Conservation (phyloP, 2,113 vertebrate species). For the Festucalex cinctus region DNA sequence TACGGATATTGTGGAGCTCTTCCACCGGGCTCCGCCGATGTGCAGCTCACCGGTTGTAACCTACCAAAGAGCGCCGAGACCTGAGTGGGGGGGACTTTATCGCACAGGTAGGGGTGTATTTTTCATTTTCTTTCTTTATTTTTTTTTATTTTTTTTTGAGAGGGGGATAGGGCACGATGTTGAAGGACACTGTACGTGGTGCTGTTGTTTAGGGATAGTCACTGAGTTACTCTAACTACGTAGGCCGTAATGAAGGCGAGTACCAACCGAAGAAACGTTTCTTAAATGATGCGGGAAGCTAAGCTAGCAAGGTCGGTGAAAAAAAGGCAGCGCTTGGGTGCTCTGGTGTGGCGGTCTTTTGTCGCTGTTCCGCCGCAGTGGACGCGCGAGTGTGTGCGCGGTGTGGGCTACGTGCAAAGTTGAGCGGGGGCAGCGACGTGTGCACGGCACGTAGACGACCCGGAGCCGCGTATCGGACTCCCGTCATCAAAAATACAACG, state of each 20-base stretch:
- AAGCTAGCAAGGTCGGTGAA: not conserved
- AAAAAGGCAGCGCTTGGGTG: constrained; percentile 18
- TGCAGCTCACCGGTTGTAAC: constrained; percentile 55
- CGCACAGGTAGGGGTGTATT: constrained; percentile 47
- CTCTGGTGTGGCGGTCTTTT: constrained; percentile 28
- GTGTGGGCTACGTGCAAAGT: constrained; percentile 70
- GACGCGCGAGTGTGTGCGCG: constrained; percentile 30
- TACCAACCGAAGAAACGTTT: not conserved
- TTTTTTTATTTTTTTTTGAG: not conserved
- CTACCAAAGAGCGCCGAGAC: constrained; percentile 46
- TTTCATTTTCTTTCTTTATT: not conserved
- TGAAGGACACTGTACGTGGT: not conserved
- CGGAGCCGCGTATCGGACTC: constrained; percentile 64
- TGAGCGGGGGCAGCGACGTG: constrained; percentile 63
- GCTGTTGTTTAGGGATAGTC: not conserved
- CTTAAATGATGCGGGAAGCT: not conserved
- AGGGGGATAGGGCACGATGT: too few relatives aligned
- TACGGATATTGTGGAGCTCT: constrained; percentile 32
- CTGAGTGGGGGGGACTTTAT: constrained; percentile 45
- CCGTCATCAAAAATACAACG: constrained; percentile 66
- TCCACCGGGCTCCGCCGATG: constrained; percentile 53
- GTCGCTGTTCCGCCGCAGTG: constrained; percentile 50
- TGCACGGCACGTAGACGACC: constrained; percentile 69
- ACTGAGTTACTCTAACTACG: too few relatives aligned
- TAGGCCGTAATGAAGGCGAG: not conserved